Evolutionary conservation across 2,888 invertebrate species (phyloP).

Genomic region (Andrena dorsata): DNA sequence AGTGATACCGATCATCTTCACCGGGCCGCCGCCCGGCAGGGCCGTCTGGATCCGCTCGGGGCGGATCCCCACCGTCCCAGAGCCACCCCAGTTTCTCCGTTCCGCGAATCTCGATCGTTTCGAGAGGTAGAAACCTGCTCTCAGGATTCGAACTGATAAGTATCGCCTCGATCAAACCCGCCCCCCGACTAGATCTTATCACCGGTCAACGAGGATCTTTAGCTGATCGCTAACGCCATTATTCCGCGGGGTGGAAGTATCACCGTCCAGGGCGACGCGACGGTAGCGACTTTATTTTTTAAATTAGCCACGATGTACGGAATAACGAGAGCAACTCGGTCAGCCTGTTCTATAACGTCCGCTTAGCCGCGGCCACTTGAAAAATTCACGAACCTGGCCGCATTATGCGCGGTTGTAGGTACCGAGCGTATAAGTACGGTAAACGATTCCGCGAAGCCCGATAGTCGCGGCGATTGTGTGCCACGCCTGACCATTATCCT

Average conservation of each 20-base stretch:
- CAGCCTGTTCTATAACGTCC: neutral
- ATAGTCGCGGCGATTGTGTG: conserved; percentile 9
- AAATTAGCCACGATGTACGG: conserved; percentile 14
- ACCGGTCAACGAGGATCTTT: conserved; percentile 44
- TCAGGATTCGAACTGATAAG: conserved; percentile 64
- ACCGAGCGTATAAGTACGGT: neutral
- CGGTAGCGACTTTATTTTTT: conserved; percentile 31
- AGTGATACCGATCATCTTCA: conserved; percentile 66
- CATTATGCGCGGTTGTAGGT: neutral
- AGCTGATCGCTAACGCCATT: conserved; percentile 58
- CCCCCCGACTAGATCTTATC: conserved; percentile 59
- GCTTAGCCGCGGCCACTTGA: neutral
- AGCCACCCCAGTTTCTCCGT: conserved; percentile 42
- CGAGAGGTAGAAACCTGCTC: conserved; percentile 61
- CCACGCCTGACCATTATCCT: conserved; percentile 22
- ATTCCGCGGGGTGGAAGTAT: conserved; percentile 46
- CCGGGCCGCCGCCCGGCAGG: conserved; percentile 27
- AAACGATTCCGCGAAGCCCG: conserved; percentile 20
- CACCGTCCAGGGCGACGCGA: conserved; percentile 5
- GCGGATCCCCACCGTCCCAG: conserved; percentile 50
- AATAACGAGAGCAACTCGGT: conserved; percentile 6
- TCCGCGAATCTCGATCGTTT: conserved; percentile 69
- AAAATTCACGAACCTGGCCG: neutral
- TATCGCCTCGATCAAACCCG: conserved; percentile 45
- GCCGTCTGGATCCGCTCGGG: conserved; percentile 42